Conservation (phyloP, 2,888 invertebrate genomes). For the Euphydryas editha region DNA sequence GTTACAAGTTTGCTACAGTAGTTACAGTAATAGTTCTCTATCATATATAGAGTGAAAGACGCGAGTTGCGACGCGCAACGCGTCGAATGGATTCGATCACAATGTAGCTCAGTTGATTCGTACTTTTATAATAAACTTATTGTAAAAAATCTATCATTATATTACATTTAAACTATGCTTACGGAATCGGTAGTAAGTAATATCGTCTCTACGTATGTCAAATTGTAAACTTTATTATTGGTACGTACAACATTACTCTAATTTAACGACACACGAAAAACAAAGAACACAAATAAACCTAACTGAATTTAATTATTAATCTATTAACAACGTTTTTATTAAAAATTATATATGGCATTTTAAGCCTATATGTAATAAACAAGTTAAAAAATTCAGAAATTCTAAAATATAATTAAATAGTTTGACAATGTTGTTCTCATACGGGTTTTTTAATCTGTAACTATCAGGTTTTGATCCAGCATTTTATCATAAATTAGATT, state of each 20-base stretch:
- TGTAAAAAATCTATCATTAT: constrained; percentile 65
- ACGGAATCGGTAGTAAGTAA: constrained; percentile 45
- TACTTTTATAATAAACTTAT: constrained; percentile 74
- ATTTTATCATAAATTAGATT: neutral
- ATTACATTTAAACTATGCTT: constrained; percentile 69
- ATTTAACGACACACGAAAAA: neutral
- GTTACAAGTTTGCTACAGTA: constrained; percentile 33
- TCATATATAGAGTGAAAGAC: constrained; percentile 28
- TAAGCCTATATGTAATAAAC: neutral
- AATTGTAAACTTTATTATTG: constrained; percentile 15
- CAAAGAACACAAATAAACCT: neutral
- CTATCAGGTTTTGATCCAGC: neutral
- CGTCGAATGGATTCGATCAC: constrained; percentile 70
- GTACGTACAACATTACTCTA: constrained; percentile 13
- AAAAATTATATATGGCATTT: neutral
- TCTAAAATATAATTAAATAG: neutral
- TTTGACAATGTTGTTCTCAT: neutral
- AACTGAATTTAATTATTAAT: neutral
- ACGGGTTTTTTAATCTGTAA: neutral
- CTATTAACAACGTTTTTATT: constrained; percentile 2
- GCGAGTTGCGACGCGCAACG: constrained; percentile 27
- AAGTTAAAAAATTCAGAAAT: neutral
- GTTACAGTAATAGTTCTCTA: constrained; percentile 23
- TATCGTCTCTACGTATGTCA: constrained; percentile 47
- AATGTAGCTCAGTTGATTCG: constrained; percentile 82